Evolutionary conservation across 2,113 vertebrate species (phyloP).

Genomic region (Felis chaus): DNA sequence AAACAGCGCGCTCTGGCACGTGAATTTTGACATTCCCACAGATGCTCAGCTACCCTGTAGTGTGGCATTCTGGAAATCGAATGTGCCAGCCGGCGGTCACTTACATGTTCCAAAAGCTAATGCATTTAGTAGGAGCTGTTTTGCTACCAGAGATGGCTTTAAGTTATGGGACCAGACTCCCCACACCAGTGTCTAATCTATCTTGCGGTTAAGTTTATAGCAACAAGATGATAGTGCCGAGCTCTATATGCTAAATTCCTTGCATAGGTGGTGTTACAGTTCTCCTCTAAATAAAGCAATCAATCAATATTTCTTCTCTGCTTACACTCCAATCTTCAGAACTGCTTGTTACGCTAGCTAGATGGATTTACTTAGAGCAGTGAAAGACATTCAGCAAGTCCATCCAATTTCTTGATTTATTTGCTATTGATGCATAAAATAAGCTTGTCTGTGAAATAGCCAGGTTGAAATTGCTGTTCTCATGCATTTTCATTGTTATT

Average conservation of each 20-base stretch:
- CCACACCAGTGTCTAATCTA: conserved; percentile 55
- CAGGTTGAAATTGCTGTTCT: conserved; percentile 88
- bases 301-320: conserved; percentile 85
- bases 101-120: conserved; percentile 43
- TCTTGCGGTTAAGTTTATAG: conserved; percentile 67
- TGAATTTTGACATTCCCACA: conserved; percentile 16
- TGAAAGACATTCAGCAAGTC: conserved; percentile 87
- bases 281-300: conserved; percentile 84
- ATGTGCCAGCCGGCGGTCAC: background rate
- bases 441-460: conserved; percentile 89
- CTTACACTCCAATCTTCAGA: conserved; percentile 84
- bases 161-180: background rate
- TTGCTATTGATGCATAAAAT: conserved; percentile 90
- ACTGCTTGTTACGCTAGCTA: conserved; percentile 82
- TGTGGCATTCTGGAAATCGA: conserved; percentile 1
- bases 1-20: background rate
- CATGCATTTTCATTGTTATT: conserved; percentile 91
- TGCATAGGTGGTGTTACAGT: conserved; percentile 77
- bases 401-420: conserved; percentile 89
- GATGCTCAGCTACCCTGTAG: background rate
- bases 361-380: conserved; percentile 86
- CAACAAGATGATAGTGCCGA: conserved; percentile 68
- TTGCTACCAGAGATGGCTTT: conserved; percentile 51
- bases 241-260: conserved; percentile 73
- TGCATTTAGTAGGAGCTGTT: conserved; percentile 9